phyloP scores from a whole-genome alignment of 2,113 vertebrate species.

The Oriolus oriolus region DNA sequence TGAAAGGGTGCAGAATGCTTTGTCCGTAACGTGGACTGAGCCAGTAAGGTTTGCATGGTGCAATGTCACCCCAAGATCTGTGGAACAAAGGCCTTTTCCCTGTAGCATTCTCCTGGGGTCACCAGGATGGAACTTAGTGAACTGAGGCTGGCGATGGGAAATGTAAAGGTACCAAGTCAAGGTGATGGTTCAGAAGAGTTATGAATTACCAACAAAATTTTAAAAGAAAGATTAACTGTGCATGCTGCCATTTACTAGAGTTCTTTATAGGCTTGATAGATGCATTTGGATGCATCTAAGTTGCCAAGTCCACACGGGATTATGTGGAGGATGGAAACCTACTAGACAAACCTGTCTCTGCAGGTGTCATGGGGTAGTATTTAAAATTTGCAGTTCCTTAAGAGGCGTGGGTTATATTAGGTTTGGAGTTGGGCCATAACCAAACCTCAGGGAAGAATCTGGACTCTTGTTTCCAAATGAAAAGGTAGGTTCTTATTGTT shows the following conservation, averaged over 20 bases:
- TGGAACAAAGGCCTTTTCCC: neutral
- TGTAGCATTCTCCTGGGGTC: neutral
- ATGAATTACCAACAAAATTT: neutral
- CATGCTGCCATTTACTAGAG: neutral
- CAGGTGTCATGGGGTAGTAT: neutral
- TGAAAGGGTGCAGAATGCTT: neutral
- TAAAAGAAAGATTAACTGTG: neutral
- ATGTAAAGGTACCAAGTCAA: neutral
- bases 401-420: neutral
- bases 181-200: neutral
- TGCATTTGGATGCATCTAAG: neutral
- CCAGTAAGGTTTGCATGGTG: neutral
- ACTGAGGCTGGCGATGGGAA: neutral
- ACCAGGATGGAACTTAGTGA: neutral
- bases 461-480: neutral
- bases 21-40: accelerated
- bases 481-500: neutral
- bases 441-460: neutral
- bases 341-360: neutral
- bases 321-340: neutral
- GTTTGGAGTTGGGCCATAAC: neutral
- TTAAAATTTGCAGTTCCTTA: neutral
- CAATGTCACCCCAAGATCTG: neutral
- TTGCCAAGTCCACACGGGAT: neutral
- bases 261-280: neutral